A percentile compares a stretch with the other conserved stretches of the same genome.
Evolutionary conservation across 2,797 vertebrate species (phyloP).

Genomic region (Alectoris magna): DNA sequence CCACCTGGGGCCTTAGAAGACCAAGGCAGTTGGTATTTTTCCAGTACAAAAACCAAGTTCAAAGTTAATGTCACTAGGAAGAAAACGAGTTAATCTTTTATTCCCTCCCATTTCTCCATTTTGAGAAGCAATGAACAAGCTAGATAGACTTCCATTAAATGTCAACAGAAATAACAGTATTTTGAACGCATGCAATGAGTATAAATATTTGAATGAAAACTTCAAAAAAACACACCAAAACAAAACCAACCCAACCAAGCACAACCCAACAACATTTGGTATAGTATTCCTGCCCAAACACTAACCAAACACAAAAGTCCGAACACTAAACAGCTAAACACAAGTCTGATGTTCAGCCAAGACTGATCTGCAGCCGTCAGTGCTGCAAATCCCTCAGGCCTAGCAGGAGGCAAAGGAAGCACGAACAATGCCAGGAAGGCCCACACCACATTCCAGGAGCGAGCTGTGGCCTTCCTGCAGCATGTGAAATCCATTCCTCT

Average conservation of each 20-base stretch:
- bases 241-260: no score
- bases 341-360: background rate
- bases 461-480: background rate
- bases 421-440: background rate
- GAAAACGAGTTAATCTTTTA: background rate
- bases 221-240: background rate
- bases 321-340: background rate
- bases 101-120: background rate
- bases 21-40: background rate
- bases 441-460: accelerated
- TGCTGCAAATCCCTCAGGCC: background rate
- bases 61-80: background rate
- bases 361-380: background rate
- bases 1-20: background rate
- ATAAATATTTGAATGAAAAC: background rate
- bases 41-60: background rate
- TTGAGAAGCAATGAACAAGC: background rate
- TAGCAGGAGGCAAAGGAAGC: background rate
- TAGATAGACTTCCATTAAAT: background rate
- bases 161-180: background rate
- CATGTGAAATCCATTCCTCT: background rate
- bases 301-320: background rate
- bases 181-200: background rate
- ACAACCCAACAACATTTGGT: no score
- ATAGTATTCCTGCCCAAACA: background rate